Evolutionary conservation across 37 sponge, comb jelly and placozoan genomes (phyloP), one percentile per base, ranked within the genome.

Genomic region (Mnemiopsis leidyi): DNA sequence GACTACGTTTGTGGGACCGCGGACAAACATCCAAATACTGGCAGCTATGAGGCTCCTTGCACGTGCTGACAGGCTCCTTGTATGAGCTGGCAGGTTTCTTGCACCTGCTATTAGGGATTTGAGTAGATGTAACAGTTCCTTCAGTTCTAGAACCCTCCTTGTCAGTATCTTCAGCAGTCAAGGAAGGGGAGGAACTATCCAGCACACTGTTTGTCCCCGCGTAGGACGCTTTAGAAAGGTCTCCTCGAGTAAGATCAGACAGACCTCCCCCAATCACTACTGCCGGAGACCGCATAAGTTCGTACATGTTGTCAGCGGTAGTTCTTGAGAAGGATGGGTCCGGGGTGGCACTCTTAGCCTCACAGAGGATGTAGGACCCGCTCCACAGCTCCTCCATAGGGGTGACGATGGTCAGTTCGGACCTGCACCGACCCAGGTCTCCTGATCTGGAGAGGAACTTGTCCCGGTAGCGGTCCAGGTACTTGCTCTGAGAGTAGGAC

Each of bases 291-390:
- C 75, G 75, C 3, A 71, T n/a, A 3, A 71, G 75, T 25, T 71
- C 75, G 75, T 71, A 71, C 75, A 71, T 71, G 5, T 71, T 71
- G 75, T 71, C 75, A 5, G 3, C 30, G 5, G 20, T 71, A 25
- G 20, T 71, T 13, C 5, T 5, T 5, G 61, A 13, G 5, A 48
- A 5, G 13, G 61, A 5, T 18, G 13, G 61, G 61, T 48, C 61
- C 5, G 61, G 61, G 61, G 61, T 48, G 13, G 61, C 61, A 48
- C 61, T 48, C 20, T 71, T 71, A 29, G 75, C 30, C 20, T 71
- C 75, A 28, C 75, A 71, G 3, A 71, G n/a, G 75, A 71, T 71
- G 75, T 23, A 71, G n/a, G 75, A 71, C 21, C 75, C 75, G 3
- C 30, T 18, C 13, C 20, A 13, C 75, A 5, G 3, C 30, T 29